Evolutionary conservation across 2,113 vertebrate genomes (phyloP).

Genomic region (Nerophis ophidion): DNA sequence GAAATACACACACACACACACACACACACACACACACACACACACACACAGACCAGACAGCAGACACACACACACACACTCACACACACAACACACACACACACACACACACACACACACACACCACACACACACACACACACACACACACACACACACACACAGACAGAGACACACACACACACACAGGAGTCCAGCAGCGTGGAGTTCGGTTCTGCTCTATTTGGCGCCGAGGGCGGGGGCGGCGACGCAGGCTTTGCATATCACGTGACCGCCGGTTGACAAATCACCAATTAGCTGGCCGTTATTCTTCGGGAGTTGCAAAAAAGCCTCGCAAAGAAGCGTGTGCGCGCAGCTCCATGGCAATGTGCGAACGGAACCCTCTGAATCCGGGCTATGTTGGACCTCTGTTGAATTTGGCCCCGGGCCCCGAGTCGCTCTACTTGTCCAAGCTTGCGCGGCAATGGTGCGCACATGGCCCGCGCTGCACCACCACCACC

Average conservation of each 20-base stretch:
- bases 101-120: neutral
- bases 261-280: conserved; percentile 73
- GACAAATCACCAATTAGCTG: conserved; percentile 77
- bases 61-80: no score
- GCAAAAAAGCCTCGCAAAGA: conserved; percentile 82
- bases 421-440: conserved; percentile 83
- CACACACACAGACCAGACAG: no score
- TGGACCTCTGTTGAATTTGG: conserved; percentile 87
- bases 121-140: neutral
- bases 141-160: conserved; percentile 14
- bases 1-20: no score
- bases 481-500: conserved; percentile 71
- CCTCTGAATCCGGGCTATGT: conserved; percentile 89
- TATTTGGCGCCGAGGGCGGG: conserved; percentile 55
- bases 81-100: neutral
- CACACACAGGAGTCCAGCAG: conserved; percentile 2
- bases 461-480: conserved; percentile 86
- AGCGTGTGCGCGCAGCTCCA: conserved; percentile 76
- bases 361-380: conserved; percentile 96
- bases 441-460: conserved; percentile 87
- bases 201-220: conserved; percentile 36
- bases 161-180: conserved; percentile 10
- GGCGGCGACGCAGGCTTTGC: conserved; percentile 62
- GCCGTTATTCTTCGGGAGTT: conserved; percentile 83
- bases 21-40: no score